Conservation (phyloP, 2,797 vertebrate species). For the Clarias fuscus region DNA sequence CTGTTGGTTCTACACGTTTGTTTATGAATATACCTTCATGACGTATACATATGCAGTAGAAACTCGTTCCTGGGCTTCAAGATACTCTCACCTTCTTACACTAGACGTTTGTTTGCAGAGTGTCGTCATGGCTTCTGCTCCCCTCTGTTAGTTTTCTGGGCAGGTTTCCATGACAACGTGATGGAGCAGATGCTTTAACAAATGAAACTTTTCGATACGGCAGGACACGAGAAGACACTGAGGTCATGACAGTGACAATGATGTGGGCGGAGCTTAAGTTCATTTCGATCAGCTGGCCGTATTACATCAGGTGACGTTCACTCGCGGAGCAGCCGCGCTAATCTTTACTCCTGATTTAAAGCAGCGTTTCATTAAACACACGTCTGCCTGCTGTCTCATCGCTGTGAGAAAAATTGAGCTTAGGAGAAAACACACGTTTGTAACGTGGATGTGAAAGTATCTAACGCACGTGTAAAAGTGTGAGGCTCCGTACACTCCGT, state of each 20-base stretch:
- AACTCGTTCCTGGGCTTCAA: conserved; percentile 62
- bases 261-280: background rate
- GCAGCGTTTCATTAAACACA: background rate
- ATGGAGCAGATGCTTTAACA: no score
- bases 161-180: background rate
- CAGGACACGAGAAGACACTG: background rate
- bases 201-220: background rate
- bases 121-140: background rate
- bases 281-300: background rate
- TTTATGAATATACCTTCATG: conserved; percentile 55
- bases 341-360: background rate
- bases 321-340: background rate
- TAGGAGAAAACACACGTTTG: background rate
- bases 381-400: no score
- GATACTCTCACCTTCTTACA: conserved; percentile 60
- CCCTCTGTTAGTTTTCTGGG: background rate
- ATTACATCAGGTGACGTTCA: background rate
- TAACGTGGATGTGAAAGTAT: background rate
- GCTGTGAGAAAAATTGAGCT: background rate
- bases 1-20: conserved; percentile 57
- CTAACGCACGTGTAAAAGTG: background rate
- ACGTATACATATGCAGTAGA: conserved; percentile 58
- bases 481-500: background rate
- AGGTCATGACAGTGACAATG: background rate
- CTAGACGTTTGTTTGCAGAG: conserved; percentile 47